Conservation (phyloP, 1,140 invertebrate species). For the Acromyrmex heyeri region DNA sequence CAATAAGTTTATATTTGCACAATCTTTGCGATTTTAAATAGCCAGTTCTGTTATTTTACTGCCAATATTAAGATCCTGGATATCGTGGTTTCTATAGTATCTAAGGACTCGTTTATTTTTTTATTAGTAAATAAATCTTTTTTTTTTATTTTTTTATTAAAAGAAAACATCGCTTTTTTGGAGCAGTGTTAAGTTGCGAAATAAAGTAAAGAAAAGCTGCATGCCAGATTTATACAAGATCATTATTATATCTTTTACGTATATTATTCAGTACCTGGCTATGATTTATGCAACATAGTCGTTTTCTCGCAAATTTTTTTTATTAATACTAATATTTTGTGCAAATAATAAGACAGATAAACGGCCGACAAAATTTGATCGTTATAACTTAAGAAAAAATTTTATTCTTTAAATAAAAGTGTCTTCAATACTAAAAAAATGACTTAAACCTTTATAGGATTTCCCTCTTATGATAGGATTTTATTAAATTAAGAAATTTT, state of each 20-base stretch:
- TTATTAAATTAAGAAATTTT: constrained; percentile 36
- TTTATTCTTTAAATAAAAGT: constrained; percentile 83
- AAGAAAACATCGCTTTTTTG: constrained; percentile 35
- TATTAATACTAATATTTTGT: constrained; percentile 47
- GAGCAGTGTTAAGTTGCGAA: constrained; percentile 59
- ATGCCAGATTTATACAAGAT: constrained; percentile 71
- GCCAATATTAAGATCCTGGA: constrained; percentile 66
- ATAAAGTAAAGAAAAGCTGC: constrained; percentile 27
- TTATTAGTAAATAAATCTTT: constrained; percentile 14
- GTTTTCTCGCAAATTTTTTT: constrained; percentile 61
- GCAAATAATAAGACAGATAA: constrained; percentile 61
- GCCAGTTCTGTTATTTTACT: constrained; percentile 63
- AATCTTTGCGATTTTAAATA: constrained; percentile 10
- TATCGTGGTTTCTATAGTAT: constrained; percentile 37
- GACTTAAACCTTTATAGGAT: not conserved
- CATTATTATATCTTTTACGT: constrained; percentile 73
- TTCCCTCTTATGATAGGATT: not conserved
- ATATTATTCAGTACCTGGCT: constrained; percentile 81
- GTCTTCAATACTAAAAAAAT: constrained; percentile 77
- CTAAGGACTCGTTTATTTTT: constrained; percentile 42
- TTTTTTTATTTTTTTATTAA: constrained; percentile 44
- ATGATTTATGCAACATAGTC: constrained; percentile 76
- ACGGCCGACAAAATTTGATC: constrained; percentile 79
- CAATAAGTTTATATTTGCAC: constrained; percentile 7
- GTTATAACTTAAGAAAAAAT: constrained; percentile 79